Conservation (phyloP, 2,113 vertebrate genomes). For the Bos taurus region ARS-UCD2.0 NC_037328.1:50787501-50788000, state of each 20-base stretch:
- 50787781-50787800: neutral
- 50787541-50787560: neutral
- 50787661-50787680: neutral
- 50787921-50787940: constrained; percentile 5
- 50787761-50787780: neutral
- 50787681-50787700: neutral
- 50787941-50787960: neutral
- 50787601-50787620: neutral
- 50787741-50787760: neutral
- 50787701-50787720: neutral
- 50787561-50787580: neutral
- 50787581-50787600: neutral
- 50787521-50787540: neutral
- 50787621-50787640: neutral
- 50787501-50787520: neutral
- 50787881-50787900: neutral
- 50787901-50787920: constrained; percentile 12
- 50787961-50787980: neutral
- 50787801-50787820: neutral
- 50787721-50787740: neutral
- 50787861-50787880: neutral
- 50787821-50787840: neutral
- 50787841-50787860: constrained; percentile 11
- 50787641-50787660: neutral
- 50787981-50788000: neutral